A percentile compares a stretch with the other conserved stretches of the same genome.
These are phyloP conservation scores for Drosophila paracracens DNA, from an alignment of 2,888 invertebrate species.

Conservation along the genomic window DNA sequence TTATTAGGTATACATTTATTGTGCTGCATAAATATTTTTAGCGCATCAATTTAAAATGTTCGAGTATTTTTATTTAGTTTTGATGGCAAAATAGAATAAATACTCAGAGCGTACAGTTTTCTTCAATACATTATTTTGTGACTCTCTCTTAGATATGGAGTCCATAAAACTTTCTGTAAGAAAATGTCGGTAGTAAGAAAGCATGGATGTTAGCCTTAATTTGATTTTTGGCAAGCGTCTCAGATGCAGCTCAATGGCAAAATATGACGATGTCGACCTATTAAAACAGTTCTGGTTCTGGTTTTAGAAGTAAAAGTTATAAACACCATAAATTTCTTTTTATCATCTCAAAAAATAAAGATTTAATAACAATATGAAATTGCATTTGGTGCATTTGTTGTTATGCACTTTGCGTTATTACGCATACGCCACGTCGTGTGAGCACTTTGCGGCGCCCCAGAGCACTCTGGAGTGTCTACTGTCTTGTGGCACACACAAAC, in stretches of 20 bases:
- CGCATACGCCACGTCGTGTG: constrained; percentile 67
- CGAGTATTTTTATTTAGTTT: too few relatives aligned
- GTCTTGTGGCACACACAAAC: constrained; percentile 42
- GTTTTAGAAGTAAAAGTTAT: background rate
- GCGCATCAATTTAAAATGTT: background rate
- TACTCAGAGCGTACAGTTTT: background rate
- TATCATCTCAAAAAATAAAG: constrained; percentile 7
- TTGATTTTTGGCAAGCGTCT: background rate
- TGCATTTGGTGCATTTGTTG: constrained; percentile 3
- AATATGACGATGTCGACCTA: background rate
- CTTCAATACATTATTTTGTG: background rate
- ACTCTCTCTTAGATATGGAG: background rate
- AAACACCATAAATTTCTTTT: background rate
- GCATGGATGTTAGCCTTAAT: background rate
- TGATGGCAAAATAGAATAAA: background rate
- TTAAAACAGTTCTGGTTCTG: background rate
- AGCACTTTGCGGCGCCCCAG: constrained; percentile 38
- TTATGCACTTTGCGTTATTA: constrained; percentile 50
- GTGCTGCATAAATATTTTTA: background rate
- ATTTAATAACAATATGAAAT: constrained; percentile 32
- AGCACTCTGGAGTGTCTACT: constrained; percentile 44
- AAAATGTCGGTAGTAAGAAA: background rate
- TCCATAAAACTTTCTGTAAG: background rate
- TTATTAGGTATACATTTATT: background rate
- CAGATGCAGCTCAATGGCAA: background rate